Evolutionary conservation across 2,113 vertebrate species (phyloP), one percentile per base, ranked within the genome.

Genomic region (Gadus chalcogrammus): DNA sequence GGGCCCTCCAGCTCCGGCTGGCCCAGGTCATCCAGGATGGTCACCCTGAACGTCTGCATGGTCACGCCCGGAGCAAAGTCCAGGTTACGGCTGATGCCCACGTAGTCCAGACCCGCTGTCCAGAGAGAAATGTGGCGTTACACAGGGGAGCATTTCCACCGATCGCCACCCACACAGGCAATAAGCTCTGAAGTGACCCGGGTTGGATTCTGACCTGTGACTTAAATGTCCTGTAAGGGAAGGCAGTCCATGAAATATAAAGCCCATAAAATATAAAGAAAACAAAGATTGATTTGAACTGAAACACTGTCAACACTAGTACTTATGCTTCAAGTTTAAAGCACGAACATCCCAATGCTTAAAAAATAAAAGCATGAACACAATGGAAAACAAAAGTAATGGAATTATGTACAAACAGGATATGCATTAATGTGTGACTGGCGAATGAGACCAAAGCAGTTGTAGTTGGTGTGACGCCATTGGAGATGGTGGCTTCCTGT

Each of bases 41-140:
- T 94, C 68, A 95, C 93, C 42, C 62, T 89, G 71, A 95, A 92
- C 0, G 89, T 93, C 86, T 94, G 93, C 91, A 92, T 86, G 1
- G 84, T 91, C 24, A 94, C 91, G 12, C 93, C 94, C 0, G 92
- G 93, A 27, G 90, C 88, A 78, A 96, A 97, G 84, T 94, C 91
- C 74, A 96, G 84, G 71, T 94, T 94, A 75, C 58, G 82, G 77
- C 90, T 94, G 52, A 97, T 90, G 67, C 93, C 93, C 27, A 93
- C 86, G 0, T 96, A 95, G 84, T 95, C 94, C 16, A 90, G 80
- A 76, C 94, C 94, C 77, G 93, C 94, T 96, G 73, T 24, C 6
- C 65, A 69, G 60, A 80, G 55, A 71, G 67, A 73, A 13, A 3
- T 52, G 16, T 58, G 13, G 58, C 13, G 15, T 59, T 59, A 59